A percentile compares a stretch with the other conserved stretches of the same genome.
These are phyloP conservation scores for Philopotamus ludificatus DNA, from an alignment of 1,140 invertebrate genomes.

Conservation along the genomic window DNA sequence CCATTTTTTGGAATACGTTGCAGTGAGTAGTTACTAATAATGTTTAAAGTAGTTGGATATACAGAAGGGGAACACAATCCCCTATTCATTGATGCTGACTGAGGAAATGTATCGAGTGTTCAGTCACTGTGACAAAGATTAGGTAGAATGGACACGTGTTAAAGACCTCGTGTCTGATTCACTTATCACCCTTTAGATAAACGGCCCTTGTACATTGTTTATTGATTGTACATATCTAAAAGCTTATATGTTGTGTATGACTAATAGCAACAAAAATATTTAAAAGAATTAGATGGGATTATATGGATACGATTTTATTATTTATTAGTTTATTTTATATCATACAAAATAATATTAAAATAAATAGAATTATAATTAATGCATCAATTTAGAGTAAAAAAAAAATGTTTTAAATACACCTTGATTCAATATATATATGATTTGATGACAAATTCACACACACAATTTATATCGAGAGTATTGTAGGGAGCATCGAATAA, in stretches of 20 bases:
- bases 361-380: not conserved
- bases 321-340: too few relatives aligned
- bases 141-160: conserved; percentile 37
- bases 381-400: not conserved
- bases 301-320: too few relatives aligned
- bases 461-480: too few relatives aligned
- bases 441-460: too few relatives aligned
- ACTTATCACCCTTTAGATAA: conserved; percentile 34
- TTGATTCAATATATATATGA: too few relatives aligned
- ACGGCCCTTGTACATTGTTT: conserved; percentile 22
- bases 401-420: too few relatives aligned
- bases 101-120: conserved; percentile 24
- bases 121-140: conserved; percentile 33
- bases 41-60: conserved; percentile 11
- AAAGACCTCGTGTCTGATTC: conserved; percentile 34
- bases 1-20: not conserved
- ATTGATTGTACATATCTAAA: too few relatives aligned
- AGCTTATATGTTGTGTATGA: too few relatives aligned
- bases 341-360: not conserved
- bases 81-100: not conserved
- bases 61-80: not conserved
- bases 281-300: too few relatives aligned
- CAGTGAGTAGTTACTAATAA: not conserved
- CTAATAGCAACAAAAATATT: too few relatives aligned
- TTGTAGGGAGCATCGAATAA: too few relatives aligned